These are phyloP conservation scores for Rhinatrema bivittatum DNA, from an alignment of 2,797 vertebrate genomes.

Conservation along the genomic window DNA sequence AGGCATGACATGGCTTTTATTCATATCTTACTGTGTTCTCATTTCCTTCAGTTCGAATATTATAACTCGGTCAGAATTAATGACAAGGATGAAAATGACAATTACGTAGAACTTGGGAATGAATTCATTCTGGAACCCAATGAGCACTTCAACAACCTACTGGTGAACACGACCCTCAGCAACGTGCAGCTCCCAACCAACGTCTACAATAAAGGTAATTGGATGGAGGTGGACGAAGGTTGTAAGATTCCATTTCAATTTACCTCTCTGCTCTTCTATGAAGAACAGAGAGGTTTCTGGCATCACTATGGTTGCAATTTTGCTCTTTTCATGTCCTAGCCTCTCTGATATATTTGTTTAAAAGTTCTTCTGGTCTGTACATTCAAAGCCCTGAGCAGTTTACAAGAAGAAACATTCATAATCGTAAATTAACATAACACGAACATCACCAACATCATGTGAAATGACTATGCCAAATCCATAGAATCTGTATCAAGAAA, in stretches of 20 bases:
- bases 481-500: no score
- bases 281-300: fast-evolving
- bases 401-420: no score
- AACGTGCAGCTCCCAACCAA: conserved; percentile 92
- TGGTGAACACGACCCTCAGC: conserved; percentile 79
- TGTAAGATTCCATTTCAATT: neutral
- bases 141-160: conserved; percentile 82
- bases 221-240: neutral
- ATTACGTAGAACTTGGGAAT: conserved; percentile 72
- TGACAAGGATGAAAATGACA: conserved; percentile 67
- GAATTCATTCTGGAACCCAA: conserved; percentile 82
- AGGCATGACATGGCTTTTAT: no score
- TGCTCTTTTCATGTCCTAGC: neutral
- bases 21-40: no score
- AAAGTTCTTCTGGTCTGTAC: no score
- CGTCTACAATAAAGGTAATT: conserved; percentile 88
- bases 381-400: no score
- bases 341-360: no score
- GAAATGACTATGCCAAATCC: no score
- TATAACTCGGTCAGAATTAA: conserved; percentile 87
- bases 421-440: no score
- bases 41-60: conserved; percentile 94
- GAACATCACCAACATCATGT: no score
- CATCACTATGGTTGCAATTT: neutral
- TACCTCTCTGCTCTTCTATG: neutral